These are phyloP conservation scores for Elachura formosa DNA, from an alignment of 2,113 vertebrate species.

Conservation along the genomic window DNA sequence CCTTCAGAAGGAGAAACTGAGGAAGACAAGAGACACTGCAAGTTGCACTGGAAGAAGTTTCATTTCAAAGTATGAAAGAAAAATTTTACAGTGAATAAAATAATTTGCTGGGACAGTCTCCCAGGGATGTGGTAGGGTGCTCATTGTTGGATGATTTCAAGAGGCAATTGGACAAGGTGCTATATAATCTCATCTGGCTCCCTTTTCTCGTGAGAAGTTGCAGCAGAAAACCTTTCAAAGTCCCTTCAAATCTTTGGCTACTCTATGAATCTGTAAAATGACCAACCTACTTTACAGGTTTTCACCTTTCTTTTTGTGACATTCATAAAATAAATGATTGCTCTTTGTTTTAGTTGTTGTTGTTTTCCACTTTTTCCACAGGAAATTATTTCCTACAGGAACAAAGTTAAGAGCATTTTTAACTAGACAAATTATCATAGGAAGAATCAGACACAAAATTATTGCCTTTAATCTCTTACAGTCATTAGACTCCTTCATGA, in stretches of 20 bases:
- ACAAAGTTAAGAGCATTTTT: background rate
- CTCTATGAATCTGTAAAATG: background rate
- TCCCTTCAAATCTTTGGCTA: background rate
- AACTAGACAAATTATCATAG: background rate
- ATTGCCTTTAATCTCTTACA: background rate
- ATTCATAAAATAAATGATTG: background rate
- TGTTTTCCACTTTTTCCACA: background rate
- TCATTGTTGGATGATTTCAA: background rate
- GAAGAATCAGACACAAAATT: background rate
- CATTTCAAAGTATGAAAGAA: background rate
- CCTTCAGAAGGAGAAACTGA: background rate
- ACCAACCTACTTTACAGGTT: background rate
- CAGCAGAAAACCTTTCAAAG: background rate
- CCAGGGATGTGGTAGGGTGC: background rate
- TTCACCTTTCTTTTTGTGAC: background rate
- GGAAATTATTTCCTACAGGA: background rate
- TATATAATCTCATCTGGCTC: background rate
- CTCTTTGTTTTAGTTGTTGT: background rate
- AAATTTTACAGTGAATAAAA: background rate
- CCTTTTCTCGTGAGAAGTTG: background rate
- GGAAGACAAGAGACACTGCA: background rate
- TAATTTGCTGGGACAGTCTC: background rate
- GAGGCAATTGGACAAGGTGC: accelerated
- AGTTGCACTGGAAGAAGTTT: background rate
- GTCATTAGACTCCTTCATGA: background rate